Conservation (phyloP, 2,888 invertebrate species). For the Lochmaea capreae region DNA sequence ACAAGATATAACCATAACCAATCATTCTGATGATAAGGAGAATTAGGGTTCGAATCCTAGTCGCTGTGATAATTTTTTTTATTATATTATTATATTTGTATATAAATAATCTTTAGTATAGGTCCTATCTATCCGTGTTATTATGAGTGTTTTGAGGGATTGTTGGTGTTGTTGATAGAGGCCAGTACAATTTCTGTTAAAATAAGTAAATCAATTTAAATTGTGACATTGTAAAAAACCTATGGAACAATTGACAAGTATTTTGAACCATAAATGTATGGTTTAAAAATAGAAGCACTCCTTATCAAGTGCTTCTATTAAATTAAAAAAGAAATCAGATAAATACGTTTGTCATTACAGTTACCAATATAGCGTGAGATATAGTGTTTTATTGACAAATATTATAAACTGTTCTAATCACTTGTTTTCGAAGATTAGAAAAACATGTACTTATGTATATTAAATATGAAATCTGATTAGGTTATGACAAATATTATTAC, state of each 20-base stretch:
- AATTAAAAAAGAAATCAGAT: constrained; percentile 21
- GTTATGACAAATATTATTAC: background rate
- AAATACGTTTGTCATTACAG: constrained; percentile 17
- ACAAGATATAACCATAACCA: too few relatives aligned
- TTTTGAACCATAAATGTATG: background rate
- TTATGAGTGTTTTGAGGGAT: too few relatives aligned
- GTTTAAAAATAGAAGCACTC: constrained; percentile 19
- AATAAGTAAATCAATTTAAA: background rate
- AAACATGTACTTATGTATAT: background rate
- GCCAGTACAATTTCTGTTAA: too few relatives aligned
- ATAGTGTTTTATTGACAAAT: constrained; percentile 11
- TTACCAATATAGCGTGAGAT: constrained; percentile 10
- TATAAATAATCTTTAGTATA: too few relatives aligned
- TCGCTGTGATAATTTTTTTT: too few relatives aligned
- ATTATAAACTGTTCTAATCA: constrained; percentile 7
- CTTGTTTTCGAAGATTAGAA: constrained; percentile 13
- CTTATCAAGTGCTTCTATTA: constrained; percentile 19
- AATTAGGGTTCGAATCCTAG: too few relatives aligned
- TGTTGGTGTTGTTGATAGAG: too few relatives aligned
- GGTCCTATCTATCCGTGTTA: too few relatives aligned
- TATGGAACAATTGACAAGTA: background rate
- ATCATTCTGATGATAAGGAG: too few relatives aligned
- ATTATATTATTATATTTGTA: too few relatives aligned
- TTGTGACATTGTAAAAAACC: background rate
- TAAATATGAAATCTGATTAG: constrained; percentile 8